A percentile compares a stretch with the other conserved stretches of the same genome.
Evolutionary conservation across 2,113 vertebrate species (phyloP).

Genomic region (Sorex fumeus): DNA sequence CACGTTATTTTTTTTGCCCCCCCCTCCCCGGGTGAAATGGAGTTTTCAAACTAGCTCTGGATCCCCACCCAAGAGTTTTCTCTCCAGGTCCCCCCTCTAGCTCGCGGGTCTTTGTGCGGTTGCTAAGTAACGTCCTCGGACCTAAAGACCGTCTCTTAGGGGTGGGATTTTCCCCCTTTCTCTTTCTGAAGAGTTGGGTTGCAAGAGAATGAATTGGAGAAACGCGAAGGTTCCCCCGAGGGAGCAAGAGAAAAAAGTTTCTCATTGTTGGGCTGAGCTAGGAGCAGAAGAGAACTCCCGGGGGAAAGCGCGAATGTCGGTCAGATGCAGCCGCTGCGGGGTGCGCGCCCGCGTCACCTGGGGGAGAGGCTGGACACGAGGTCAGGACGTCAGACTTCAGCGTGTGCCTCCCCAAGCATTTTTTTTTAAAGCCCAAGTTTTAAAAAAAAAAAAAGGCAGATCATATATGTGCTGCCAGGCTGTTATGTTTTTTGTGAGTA

Average conservation of each 20-base stretch:
- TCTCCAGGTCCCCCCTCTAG: conserved; percentile 69
- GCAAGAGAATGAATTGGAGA: conserved; percentile 80
- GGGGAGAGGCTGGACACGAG: background rate
- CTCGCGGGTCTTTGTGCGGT: conserved; percentile 85
- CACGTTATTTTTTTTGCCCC: conserved; percentile 18
- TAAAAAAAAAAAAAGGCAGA: background rate
- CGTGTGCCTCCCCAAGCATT: background rate
- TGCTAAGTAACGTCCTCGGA: conserved; percentile 86
- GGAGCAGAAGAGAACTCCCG: conserved; percentile 72
- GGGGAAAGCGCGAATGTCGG: conserved; percentile 75
- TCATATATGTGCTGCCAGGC: conserved; percentile 14
- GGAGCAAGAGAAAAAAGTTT: conserved; percentile 83
- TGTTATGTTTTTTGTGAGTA: conserved; percentile 52
- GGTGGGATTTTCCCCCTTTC: conserved; percentile 75
- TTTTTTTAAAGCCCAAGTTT: background rate
- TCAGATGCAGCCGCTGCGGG: conserved; percentile 65
- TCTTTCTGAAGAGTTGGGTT: conserved; percentile 81
- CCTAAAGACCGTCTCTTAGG: conserved; percentile 84
- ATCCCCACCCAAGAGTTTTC: conserved; percentile 80
- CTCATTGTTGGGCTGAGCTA: conserved; percentile 78
- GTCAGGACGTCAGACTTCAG: conserved; percentile 13
- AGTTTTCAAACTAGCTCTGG: conserved; percentile 83
- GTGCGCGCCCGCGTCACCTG: conserved; percentile 52
- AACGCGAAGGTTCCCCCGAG: conserved; percentile 76
- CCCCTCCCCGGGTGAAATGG: conserved; percentile 77